Base-by-base conservation (phyloP, 2,113 vertebrate species). In the Urocolius indicus region DNA sequence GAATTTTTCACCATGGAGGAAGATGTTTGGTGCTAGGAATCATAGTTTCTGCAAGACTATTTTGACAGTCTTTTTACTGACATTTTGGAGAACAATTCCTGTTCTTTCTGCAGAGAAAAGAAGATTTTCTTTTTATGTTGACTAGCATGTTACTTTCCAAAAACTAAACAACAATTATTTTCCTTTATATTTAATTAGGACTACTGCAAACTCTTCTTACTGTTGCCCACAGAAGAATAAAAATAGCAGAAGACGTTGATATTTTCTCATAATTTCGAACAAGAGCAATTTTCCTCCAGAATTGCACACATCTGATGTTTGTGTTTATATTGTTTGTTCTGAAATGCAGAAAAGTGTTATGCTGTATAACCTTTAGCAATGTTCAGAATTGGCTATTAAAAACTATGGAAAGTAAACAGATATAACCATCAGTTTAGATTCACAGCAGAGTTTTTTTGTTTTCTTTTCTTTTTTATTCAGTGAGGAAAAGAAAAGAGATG, bases 401-500 rank as follows among this genome's bases (percentile, higher is more conserved):
- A 62, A 26, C 52, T 38, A 36, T 52, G 34, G 43, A 43, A 84
- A 46, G 29, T 30, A 15, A 22, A 77, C 15, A 58, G 38, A 11
- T 34, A 21, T 6, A 84, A 41, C 23, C 21, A 58, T n/a, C 38
- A 59, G 15, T 67, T 63, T 41, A 81, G 7, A 21, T 76, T 45
- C 58, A 62, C 3, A 4, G 3, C 46, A 62, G 84, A 91, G 74
- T 32, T 69, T n/a, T 80, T 43, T 46, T 69, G 30, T 80, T 43
- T 46, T 93, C 10, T 11, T 32, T 93, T 89, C 41, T 74, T 67
- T 95, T 87, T 95, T 69, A 65, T 84, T 20, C 96, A 99, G 99
- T 98, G 82, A 98, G 80, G 88, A 94, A 52, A 34, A 97, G 45
- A 89, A 97, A 52, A 11, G 93, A 95, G 90, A 94, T 99, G 98